phyloP scores from a whole-genome alignment of 2,888 invertebrate genomes.

The Dorcus hopei region DNA sequence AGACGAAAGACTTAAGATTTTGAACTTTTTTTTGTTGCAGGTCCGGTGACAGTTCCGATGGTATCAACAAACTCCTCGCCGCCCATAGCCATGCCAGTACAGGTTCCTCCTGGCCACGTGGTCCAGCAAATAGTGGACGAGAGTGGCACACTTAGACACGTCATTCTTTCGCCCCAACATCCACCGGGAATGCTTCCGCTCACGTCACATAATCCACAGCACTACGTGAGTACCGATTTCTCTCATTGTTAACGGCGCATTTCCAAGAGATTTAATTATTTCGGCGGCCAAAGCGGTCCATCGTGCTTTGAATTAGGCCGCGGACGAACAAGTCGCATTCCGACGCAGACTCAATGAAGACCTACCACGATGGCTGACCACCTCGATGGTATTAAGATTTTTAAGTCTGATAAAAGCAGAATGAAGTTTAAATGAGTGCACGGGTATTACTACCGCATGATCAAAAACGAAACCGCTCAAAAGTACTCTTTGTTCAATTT shows the following conservation, averaged over 20 bases:
- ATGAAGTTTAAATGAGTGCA: too few relatives aligned
- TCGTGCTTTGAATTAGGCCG: too few relatives aligned
- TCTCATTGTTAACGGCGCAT: background rate
- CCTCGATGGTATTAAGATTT: too few relatives aligned
- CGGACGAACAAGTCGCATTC: too few relatives aligned
- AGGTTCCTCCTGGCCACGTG: constrained; percentile 87
- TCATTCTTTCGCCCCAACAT: constrained; percentile 79
- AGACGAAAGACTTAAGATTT: too few relatives aligned
- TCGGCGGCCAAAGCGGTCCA: background rate
- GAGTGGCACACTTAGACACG: constrained; percentile 81
- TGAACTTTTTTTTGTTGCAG: constrained; percentile 50
- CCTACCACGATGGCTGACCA: too few relatives aligned
- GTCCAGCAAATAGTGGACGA: constrained; percentile 92
- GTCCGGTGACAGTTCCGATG: constrained; percentile 84
- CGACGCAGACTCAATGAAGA: too few relatives aligned
- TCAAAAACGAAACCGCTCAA: too few relatives aligned
- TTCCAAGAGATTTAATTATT: too few relatives aligned
- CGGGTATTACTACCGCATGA: too few relatives aligned
- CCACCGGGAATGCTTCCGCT: constrained; percentile 53
- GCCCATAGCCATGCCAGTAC: constrained; percentile 82
- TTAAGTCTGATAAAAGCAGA: too few relatives aligned
- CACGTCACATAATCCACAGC: constrained; percentile 58
- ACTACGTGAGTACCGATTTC: constrained; percentile 60
- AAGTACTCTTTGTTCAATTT: too few relatives aligned
- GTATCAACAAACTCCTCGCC: constrained; percentile 76